Conservation (phyloP, 2,888 invertebrate genomes). For the Eretmocerus hayati region DNA sequence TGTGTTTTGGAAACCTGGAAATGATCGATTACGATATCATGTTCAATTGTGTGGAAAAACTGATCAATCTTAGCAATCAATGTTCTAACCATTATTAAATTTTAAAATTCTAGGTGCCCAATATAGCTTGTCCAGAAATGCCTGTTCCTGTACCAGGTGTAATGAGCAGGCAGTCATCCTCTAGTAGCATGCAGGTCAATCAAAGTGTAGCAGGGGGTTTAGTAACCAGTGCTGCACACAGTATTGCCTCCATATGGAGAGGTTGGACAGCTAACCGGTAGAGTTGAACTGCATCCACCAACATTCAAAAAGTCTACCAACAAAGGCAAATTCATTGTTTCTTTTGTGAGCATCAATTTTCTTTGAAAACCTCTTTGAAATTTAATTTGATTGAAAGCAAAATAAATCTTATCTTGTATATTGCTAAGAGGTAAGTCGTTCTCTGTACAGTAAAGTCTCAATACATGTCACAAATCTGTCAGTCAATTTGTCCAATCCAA, state of each 20-base stretch:
- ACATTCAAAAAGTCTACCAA: too few species aligned
- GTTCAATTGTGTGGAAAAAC: too few species aligned
- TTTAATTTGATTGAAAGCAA: too few species aligned
- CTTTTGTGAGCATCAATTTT: neutral
- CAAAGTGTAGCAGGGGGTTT: constrained; percentile 64
- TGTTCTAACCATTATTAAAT: neutral
- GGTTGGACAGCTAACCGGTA: constrained; percentile 61
- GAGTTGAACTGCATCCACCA: constrained; percentile 23
- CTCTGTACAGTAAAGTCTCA: too few species aligned
- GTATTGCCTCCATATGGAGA: constrained; percentile 74
- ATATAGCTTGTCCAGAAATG: constrained; percentile 52
- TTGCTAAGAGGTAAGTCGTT: too few species aligned
- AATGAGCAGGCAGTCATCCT: constrained; percentile 35
- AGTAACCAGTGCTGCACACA: constrained; percentile 75
- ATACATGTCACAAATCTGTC: too few species aligned
- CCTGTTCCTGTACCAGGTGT: constrained; percentile 42
- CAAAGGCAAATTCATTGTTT: neutral
- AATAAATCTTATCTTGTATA: neutral
- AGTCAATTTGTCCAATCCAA: too few species aligned
- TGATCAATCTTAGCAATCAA: too few species aligned
- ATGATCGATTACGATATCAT: too few species aligned
- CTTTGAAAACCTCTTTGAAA: too few species aligned
- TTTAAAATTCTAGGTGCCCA: constrained; percentile 48
- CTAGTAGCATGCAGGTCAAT: constrained; percentile 43
- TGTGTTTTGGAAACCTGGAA: neutral